Conservation (phyloP, 2,797 vertebrate genomes). For the Phylloscopus collybita region DNA sequence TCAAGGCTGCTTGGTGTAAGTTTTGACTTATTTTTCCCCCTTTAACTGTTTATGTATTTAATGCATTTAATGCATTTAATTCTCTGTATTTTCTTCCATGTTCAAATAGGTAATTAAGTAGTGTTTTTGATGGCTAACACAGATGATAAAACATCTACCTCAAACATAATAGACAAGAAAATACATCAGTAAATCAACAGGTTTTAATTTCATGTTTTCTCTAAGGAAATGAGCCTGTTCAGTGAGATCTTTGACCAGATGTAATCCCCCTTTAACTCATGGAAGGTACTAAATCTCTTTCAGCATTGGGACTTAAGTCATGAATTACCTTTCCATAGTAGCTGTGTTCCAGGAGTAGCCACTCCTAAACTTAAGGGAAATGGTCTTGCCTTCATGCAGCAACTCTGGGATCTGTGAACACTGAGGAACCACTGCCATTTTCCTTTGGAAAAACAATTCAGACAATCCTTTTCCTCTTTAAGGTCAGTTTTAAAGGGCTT, state of each 20-base stretch:
- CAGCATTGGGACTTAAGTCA: neutral
- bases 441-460: neutral
- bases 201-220: neutral
- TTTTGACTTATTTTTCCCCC: conserved; percentile 16
- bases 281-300: neutral
- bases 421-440: neutral
- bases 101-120: neutral
- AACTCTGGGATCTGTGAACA: neutral
- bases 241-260: neutral
- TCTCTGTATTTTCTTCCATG: neutral
- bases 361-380: neutral
- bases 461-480: neutral
- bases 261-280: neutral
- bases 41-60: neutral
- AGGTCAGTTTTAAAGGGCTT: neutral
- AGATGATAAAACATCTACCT: neutral
- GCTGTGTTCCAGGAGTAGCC: neutral
- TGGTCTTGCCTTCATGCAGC: neutral
- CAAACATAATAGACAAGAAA: neutral
- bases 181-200: neutral
- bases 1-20: neutral
- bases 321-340: neutral
- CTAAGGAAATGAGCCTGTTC: neutral
- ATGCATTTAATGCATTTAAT: neutral
- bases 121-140: neutral